Conservation (phyloP, 2,888 invertebrate genomes). For the Euclidia mi region DNA sequence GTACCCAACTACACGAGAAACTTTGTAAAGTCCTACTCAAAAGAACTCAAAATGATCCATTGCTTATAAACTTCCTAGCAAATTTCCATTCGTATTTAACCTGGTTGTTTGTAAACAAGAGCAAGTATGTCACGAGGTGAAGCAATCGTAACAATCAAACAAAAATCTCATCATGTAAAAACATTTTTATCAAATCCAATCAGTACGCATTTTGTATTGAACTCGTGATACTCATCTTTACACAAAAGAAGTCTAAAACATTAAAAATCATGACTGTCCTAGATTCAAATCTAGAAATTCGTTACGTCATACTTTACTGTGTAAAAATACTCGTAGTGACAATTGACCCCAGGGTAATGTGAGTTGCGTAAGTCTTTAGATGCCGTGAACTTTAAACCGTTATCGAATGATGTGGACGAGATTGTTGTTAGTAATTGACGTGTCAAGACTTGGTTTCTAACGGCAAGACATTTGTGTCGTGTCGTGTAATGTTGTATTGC, state of each 20-base stretch:
- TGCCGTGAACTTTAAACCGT: slow-evolving; percentile 12
- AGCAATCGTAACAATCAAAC: no score
- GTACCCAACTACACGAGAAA: no score
- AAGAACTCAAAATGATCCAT: no score
- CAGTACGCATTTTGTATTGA: no score
- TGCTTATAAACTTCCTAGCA: no score
- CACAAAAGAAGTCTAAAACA: slow-evolving; percentile 19
- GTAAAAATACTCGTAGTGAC: slow-evolving; percentile 13
- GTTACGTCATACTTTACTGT: slow-evolving; percentile 25
- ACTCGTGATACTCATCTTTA: neutral
- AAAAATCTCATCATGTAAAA: no score
- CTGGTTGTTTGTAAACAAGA: no score
- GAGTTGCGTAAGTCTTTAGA: neutral
- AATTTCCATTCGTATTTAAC: no score
- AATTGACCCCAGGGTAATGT: slow-evolving; percentile 3
- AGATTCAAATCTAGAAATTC: slow-evolving; percentile 38
- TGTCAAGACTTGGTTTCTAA: neutral
- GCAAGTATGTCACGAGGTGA: no score
- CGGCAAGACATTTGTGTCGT: neutral
- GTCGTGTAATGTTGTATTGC: neutral
- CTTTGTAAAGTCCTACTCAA: no score
- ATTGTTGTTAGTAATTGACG: slow-evolving; percentile 5
- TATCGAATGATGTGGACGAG: slow-evolving; percentile 8
- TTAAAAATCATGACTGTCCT: slow-evolving; percentile 24
- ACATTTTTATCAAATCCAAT: no score